Evolutionary conservation across 2,888 invertebrate species (phyloP).

Genomic region (Galerucella calmariensis): DNA sequence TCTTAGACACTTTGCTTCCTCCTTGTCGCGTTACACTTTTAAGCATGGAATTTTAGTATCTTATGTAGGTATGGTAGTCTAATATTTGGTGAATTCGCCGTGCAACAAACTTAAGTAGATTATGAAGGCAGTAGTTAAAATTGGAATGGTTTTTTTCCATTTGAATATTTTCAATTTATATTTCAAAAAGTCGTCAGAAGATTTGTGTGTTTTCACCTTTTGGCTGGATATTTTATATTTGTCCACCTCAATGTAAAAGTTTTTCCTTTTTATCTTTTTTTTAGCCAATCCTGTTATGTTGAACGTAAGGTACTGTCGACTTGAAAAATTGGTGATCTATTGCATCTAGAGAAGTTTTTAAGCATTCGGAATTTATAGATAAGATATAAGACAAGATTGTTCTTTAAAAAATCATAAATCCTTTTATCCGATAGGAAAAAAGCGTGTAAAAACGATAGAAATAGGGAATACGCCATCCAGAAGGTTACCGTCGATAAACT

Average conservation of each 20-base stretch:
- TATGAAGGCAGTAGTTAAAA: no score
- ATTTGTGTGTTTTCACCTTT: no score
- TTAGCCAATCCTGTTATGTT: no score
- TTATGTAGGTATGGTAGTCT: neutral
- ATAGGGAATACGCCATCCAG: conserved; percentile 27
- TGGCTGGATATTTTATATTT: no score
- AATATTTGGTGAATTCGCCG: conserved; percentile 11
- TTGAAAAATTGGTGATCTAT: neutral
- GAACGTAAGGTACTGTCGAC: no score
- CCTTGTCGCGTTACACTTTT: no score
- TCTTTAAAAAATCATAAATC: conserved; percentile 22
- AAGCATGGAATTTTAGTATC: neutral
- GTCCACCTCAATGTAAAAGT: no score
- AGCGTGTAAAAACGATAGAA: conserved; percentile 19
- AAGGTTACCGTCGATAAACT: conserved; percentile 51
- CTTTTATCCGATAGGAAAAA: conserved; percentile 11
- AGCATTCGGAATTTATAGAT: neutral
- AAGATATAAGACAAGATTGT: neutral
- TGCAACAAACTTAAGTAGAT: neutral
- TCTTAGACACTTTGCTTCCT: no score
- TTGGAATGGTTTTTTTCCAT: no score
- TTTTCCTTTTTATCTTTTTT: no score
- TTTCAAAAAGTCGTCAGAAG: no score
- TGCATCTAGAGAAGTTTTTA: neutral
- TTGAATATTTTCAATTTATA: no score